These are phyloP conservation scores for Hypanus sabinus DNA, from an alignment of 2,113 vertebrate species.

Conservation along the genomic window DNA sequence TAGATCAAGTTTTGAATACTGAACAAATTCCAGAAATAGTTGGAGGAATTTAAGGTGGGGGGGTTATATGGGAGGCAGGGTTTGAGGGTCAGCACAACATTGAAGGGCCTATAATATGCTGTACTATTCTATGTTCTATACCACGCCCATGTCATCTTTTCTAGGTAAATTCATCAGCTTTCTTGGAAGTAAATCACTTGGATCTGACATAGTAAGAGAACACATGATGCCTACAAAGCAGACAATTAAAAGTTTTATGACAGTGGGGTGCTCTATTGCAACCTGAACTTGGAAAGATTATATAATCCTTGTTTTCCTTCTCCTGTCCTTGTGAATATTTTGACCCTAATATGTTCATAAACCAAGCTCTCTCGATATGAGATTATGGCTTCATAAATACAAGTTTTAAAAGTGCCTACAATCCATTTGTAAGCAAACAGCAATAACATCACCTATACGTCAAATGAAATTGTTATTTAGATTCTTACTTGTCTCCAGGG, in stretches of 20 bases:
- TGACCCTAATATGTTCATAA: background rate
- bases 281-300: too few species aligned
- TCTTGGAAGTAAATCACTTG: background rate
- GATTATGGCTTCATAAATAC: background rate
- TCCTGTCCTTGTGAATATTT: background rate
- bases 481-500: constrained; percentile 88
- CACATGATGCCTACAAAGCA: background rate
- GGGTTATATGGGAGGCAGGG: too few species aligned
- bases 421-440: background rate
- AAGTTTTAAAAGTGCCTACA: background rate
- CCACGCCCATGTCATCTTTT: background rate
- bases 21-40: background rate
- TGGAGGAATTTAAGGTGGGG: too few species aligned
- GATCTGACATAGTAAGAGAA: background rate
- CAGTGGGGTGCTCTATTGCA: too few species aligned
- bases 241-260: background rate
- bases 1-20: background rate
- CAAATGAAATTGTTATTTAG: background rate
- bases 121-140: too few species aligned
- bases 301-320: background rate
- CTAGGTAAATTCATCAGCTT: background rate
- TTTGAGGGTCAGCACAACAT: too few species aligned
- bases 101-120: too few species aligned
- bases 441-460: background rate
- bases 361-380: background rate